A percentile compares a stretch with the other conserved stretches of the same genome.
These are phyloP conservation scores for Oreotrochilus melanogaster DNA, from an alignment of 2,113 vertebrate species.

Conservation along the genomic window DNA sequence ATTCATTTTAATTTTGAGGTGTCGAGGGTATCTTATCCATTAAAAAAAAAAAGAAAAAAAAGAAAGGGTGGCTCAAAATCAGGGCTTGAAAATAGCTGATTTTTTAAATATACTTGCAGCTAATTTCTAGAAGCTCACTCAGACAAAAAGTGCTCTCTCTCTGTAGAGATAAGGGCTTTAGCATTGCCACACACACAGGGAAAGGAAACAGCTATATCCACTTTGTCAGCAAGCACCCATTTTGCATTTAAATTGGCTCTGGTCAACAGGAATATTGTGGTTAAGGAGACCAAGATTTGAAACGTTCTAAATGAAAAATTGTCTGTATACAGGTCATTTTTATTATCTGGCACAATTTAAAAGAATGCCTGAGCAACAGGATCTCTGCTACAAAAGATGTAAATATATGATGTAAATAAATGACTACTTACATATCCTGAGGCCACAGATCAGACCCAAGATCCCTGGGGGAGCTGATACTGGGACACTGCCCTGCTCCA, in stretches of 20 bases:
- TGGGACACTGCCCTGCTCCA: neutral
- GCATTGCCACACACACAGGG: fast-evolving
- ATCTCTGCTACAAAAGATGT: neutral
- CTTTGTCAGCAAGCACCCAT: neutral
- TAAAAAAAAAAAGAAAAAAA: neutral
- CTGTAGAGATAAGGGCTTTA: neutral
- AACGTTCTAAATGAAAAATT: neutral
- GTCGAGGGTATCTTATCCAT: neutral
- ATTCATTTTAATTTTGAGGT: slow-evolving; percentile 20
- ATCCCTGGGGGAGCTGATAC: fast-evolving
- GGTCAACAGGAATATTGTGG: neutral
- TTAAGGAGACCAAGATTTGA: neutral
- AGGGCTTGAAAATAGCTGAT: neutral
- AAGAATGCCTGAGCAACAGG: neutral
- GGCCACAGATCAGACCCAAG: neutral
- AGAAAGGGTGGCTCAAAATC: neutral
- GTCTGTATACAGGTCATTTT: neutral
- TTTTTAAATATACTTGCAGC: neutral
- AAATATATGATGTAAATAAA: neutral
- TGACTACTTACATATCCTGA: neutral
- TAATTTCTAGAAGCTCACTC: neutral
- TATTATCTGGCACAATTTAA: neutral
- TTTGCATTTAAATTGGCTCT: neutral
- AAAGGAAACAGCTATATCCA: neutral
- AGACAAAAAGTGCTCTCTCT: neutral